Evolutionary conservation across 2,888 invertebrate species (phyloP).

Genomic region (Capitulum mitella): DNA sequence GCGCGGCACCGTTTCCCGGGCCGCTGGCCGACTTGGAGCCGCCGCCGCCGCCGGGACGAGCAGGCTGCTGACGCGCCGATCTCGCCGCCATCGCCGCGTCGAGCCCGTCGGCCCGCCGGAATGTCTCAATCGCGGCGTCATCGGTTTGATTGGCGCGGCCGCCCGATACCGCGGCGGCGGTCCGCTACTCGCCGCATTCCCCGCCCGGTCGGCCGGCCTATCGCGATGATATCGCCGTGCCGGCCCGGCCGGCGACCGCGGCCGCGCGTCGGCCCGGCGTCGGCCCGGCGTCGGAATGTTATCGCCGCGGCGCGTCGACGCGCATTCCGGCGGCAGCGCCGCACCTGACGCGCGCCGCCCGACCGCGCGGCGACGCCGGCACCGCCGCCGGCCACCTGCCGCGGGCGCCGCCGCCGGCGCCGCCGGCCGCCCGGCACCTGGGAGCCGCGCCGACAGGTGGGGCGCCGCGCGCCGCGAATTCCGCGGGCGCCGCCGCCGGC

Average conservation of each 20-base stretch:
- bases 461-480: not conserved
- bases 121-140: no score
- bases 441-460: not conserved
- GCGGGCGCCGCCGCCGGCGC: not conserved
- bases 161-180: no score
- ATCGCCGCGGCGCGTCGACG: slow-evolving; percentile 7
- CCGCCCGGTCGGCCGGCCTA: not conserved
- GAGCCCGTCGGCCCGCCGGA: no score
- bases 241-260: no score
- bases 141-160: no score
- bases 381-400: not conserved
- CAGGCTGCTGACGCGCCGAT: no score
- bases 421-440: not conserved
- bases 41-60: no score
- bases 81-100: no score
- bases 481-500: not conserved
- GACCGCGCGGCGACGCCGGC: not conserved
- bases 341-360: not conserved
- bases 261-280: not conserved
- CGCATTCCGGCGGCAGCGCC: not conserved
- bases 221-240: not conserved
- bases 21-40: no score
- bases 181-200: not conserved
- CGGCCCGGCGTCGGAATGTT: not conserved
- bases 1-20: no score